Evolutionary conservation across 2,888 invertebrate species (phyloP).

Genomic region (Hyposoter didymator): DNA sequence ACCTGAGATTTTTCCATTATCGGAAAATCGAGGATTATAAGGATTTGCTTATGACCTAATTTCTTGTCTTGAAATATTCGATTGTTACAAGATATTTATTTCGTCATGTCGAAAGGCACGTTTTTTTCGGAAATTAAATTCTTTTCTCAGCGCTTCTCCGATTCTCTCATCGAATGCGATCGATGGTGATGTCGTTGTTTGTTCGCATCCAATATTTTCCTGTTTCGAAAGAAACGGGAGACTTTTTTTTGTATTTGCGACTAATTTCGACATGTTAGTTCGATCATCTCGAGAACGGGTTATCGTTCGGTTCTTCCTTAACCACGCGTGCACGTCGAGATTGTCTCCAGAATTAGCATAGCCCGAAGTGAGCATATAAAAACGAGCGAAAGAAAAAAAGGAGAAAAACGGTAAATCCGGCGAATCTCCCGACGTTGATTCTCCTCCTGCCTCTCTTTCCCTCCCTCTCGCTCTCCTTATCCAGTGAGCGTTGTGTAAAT

Average conservation of each 20-base stretch:
- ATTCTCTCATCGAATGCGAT: neutral
- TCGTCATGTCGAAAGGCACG: neutral
- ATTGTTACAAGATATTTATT: neutral
- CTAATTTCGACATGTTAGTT: conserved; percentile 2
- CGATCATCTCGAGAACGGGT: conserved; percentile 38
- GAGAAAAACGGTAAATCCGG: conserved; percentile 28
- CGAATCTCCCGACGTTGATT: conserved; percentile 52
- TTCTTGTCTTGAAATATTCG: neutral
- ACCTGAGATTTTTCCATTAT: neutral
- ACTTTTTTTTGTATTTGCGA: neutral
- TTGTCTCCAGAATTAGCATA: conserved; percentile 25
- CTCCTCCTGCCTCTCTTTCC: conserved; percentile 13
- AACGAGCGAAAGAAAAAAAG: conserved; percentile 22
- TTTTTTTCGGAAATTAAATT: neutral
- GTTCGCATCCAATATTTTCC: neutral
- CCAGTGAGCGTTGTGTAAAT: conserved; percentile 75
- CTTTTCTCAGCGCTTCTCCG: neutral
- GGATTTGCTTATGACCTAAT: neutral
- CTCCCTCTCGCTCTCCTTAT: conserved; percentile 3
- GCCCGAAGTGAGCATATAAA: conserved; percentile 31
- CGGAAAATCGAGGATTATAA: neutral
- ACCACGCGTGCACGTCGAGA: conserved; percentile 36
- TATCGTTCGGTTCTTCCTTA: conserved; percentile 54
- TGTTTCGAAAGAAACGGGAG: conserved; percentile 1
- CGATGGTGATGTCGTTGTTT: neutral